A percentile compares a stretch with the other conserved stretches of the same genome.
These are phyloP conservation scores for Orthosia gothica DNA, from an alignment of 2,888 invertebrate genomes.

Conservation along the genomic window DNA sequence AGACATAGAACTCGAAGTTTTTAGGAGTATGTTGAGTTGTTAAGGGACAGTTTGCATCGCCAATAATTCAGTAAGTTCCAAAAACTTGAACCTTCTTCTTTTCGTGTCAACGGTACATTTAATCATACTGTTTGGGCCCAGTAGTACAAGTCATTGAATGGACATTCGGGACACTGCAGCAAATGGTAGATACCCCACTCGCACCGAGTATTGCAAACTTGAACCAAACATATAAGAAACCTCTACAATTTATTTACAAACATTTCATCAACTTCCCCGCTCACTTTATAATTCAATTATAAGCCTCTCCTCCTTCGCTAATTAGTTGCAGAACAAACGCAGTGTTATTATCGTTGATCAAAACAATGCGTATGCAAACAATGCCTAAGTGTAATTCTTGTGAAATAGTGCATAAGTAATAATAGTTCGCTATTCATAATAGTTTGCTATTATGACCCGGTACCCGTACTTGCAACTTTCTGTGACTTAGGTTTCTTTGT, in stretches of 20 bases:
- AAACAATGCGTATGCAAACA: slow-evolving; percentile 67
- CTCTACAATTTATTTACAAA: slow-evolving; percentile 4
- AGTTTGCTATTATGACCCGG: slow-evolving; percentile 45
- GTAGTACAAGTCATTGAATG: too few relatives aligned
- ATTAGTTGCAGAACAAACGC: slow-evolving; percentile 47
- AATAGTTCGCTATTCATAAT: slow-evolving; percentile 46
- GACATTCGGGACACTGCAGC: too few relatives aligned
- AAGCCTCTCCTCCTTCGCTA: slow-evolving; percentile 12
- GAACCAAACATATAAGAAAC: neutral
- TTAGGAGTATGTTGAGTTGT: too few relatives aligned
- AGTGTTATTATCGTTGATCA: slow-evolving; percentile 53
- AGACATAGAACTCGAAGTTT: too few relatives aligned
- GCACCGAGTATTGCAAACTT: too few relatives aligned
- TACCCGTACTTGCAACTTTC: slow-evolving; percentile 40
- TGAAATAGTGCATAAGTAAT: slow-evolving; percentile 63
- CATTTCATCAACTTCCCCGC: neutral
- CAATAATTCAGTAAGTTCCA: too few relatives aligned
- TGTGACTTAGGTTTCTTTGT: slow-evolving; percentile 35
- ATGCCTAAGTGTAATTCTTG: slow-evolving; percentile 59
- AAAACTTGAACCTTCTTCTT: too few relatives aligned
- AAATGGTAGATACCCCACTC: too few relatives aligned
- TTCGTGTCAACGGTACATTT: too few relatives aligned
- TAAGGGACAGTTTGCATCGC: too few relatives aligned
- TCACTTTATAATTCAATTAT: slow-evolving; percentile 42
- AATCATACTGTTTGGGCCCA: too few relatives aligned